phyloP scores from a whole-genome alignment of 37 sponge, comb jelly and placozoan species.

The Mnemiopsis leidyi region DNA sequence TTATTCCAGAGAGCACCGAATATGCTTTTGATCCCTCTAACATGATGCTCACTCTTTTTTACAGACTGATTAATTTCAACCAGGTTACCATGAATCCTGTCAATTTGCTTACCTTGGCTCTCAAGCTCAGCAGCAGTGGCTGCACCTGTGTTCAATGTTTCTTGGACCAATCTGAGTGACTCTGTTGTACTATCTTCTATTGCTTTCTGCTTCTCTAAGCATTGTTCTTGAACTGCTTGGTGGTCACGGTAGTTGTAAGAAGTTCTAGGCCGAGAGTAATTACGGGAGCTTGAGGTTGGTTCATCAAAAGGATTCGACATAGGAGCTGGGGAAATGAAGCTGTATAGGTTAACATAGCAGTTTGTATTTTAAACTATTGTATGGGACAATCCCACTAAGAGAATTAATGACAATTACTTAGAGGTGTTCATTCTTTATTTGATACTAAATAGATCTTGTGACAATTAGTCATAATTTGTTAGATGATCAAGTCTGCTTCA shows the following conservation, averaged over 20 bases:
- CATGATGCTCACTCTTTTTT: constrained; percentile 58
- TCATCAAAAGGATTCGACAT: constrained; percentile 54
- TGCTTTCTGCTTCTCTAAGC: not conserved
- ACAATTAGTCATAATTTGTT: not conserved
- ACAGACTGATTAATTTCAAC: constrained; percentile 52
- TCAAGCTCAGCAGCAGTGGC: constrained; percentile 53
- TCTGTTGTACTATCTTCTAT: constrained; percentile 57
- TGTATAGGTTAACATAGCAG: too few species aligned
- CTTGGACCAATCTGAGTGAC: constrained; percentile 55
- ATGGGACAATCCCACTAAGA: too few species aligned
- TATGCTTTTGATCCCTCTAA: constrained; percentile 54
- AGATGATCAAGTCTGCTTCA: not conserved
- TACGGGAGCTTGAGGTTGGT: not conserved
- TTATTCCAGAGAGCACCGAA: constrained; percentile 54
- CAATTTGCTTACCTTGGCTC: constrained; percentile 31
- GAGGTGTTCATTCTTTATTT: too few species aligned
- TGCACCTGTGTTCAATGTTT: constrained; percentile 45
- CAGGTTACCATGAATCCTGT: constrained; percentile 22
- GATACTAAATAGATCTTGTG: too few species aligned
- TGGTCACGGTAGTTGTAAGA: constrained; percentile 30
- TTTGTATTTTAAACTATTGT: too few species aligned
- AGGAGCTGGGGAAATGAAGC: not conserved
- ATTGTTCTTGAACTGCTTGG: constrained; percentile 37
- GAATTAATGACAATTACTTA: too few species aligned
- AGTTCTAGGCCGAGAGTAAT: constrained; percentile 40